phyloP scores from a whole-genome alignment of 2,113 vertebrate genomes.

The Lophotis ruficrista region DNA sequence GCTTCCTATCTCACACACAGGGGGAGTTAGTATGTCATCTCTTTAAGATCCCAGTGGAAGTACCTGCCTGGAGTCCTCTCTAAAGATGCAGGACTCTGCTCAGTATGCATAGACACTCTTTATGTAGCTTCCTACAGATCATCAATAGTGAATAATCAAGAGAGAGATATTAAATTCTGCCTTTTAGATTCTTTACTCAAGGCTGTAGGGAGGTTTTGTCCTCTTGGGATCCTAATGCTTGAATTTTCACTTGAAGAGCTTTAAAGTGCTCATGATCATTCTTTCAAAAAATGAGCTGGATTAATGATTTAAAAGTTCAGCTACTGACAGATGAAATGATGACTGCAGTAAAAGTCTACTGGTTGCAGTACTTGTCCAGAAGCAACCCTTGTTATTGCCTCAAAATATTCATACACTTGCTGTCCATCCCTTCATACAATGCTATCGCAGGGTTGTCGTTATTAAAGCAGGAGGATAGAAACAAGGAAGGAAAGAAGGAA shows the following conservation, averaged over 20 bases:
- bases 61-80: not conserved
- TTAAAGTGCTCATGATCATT: not conserved
- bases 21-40: not conserved
- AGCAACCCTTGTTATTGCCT: not conserved
- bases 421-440: not conserved
- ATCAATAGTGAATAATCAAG: slow-evolving; percentile 39
- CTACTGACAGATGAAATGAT: not conserved
- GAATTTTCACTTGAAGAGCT: slow-evolving; percentile 5
- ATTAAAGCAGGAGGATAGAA: not conserved
- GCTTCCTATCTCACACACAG: not conserved
- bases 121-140: slow-evolving; percentile 6
- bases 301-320: slow-evolving; percentile 31
- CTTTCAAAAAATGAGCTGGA: not conserved
- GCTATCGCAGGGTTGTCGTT: not conserved
- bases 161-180: slow-evolving; percentile 42
- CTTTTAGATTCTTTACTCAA: slow-evolving; percentile 40
- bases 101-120: not conserved
- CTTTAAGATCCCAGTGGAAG: slow-evolving; percentile 24
- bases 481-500: not conserved
- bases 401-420: not conserved
- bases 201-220: not conserved
- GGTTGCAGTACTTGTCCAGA: not conserved
- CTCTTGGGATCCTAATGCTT: slow-evolving; percentile 6
- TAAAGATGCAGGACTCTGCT: not conserved
- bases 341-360: not conserved